phyloP scores from a whole-genome alignment of 2,113 vertebrate genomes.

The Dasypus novemcinctus region DNA sequence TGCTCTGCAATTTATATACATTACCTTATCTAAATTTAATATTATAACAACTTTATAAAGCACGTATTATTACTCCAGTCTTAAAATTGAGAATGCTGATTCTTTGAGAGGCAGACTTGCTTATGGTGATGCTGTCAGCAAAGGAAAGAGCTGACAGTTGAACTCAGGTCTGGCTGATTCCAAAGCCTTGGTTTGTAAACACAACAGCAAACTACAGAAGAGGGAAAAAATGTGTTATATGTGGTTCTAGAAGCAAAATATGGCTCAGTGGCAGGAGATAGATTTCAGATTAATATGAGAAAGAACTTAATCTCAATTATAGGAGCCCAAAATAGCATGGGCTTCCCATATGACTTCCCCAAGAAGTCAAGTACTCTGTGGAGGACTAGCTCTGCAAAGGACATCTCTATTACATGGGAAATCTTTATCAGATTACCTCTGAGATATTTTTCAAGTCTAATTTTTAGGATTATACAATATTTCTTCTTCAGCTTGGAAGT shows the following conservation, averaged over 20 bases:
- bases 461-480: constrained; percentile 48
- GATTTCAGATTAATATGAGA: constrained; percentile 55
- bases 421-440: not conserved
- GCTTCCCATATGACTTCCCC: constrained; percentile 38
- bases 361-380: not conserved
- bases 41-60: not conserved
- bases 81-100: not conserved
- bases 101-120: not conserved
- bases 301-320: constrained; percentile 43
- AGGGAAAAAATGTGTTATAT: not conserved
- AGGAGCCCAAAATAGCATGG: constrained; percentile 36
- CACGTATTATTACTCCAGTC: not conserved
- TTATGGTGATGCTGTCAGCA: not conserved
- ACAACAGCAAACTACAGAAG: not conserved
- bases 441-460: constrained; percentile 21
- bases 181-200: not conserved
- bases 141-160: not conserved
- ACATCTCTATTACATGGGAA: not conserved
- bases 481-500: not conserved
- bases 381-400: not conserved
- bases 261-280: constrained; percentile 43
- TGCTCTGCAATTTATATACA: not conserved
- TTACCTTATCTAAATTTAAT: not conserved
- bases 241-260: not conserved
- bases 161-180: not conserved